Base-by-base conservation (phyloP, 2,888 invertebrate species). In the Perithous albicinctus region DNA sequence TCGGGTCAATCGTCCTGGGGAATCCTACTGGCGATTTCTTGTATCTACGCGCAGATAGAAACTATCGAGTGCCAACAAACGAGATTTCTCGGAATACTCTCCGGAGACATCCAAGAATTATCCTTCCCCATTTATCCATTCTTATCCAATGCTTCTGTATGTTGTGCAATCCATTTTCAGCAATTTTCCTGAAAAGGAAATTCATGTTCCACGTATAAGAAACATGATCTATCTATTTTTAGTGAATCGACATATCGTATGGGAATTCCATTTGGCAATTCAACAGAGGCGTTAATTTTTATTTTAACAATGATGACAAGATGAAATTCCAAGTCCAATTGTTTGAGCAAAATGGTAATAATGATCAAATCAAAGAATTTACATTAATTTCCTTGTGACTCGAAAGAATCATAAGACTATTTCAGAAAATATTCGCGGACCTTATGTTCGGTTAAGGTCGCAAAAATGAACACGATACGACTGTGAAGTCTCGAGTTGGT, bases 1-100 rank as follows among this genome's bases (percentile, higher is more conserved):
- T 70, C 56, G 41, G 56, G 70, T 56, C 70, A 70, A 59, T 59
- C 54, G 67, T 69, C 67, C 51, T 23, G 51, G 54, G 51, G 23
- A 35, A 66, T 38, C 10, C 54, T 66, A 15, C 23, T 10, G 20
- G 38, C 35, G 67, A 20, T 35, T n/a, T 51, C n/a, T 15, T 12
- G 32, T 59, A 32, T 59, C 59, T 59, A 32, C 59, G 32, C 23
- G 38, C 51, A 10, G 51, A 54, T 8, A n/a, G 59, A 32, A 69
- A 69, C 67, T 69, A 51, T 51, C 67, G 35, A 67, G 51, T 67
- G 67, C 35, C 67, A 20, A n/a, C 32, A 20, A 20, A 35, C 51
- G 35, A 51, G 48, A n/a, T 51, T 51, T 51, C n/a, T 51, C 51
- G 15, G 51, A n/a, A 48, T 51, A 15, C 32, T 15, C 46, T n/a